These are phyloP conservation scores for Goniozus legneri DNA, from an alignment of 1,140 invertebrate species.

Conservation along the genomic window DNA sequence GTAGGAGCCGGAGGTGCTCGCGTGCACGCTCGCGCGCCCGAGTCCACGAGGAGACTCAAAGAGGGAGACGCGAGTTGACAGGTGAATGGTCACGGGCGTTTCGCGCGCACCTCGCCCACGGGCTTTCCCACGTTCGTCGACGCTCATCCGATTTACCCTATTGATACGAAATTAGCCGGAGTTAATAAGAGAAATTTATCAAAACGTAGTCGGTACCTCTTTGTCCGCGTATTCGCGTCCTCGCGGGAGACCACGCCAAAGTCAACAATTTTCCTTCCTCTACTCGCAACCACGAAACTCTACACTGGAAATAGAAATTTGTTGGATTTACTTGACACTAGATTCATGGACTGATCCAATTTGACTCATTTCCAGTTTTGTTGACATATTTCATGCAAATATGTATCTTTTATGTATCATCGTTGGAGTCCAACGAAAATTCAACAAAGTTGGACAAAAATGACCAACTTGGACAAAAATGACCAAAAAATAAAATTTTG, in stretches of 20 bases:
- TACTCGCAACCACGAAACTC: neutral
- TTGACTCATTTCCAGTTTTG: too few species aligned
- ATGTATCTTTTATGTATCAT: too few species aligned
- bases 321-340: too few species aligned
- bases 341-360: too few species aligned
- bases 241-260: neutral
- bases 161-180: too few species aligned
- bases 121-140: slow-evolving; percentile 35
- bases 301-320: neutral
- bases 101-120: slow-evolving; percentile 17
- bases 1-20: slow-evolving; percentile 43
- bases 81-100: slow-evolving; percentile 46
- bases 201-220: too few species aligned
- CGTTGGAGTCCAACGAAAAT: too few species aligned
- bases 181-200: too few species aligned
- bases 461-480: too few species aligned
- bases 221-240: neutral
- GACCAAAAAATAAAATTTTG: too few species aligned
- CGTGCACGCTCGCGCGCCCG: slow-evolving; percentile 22
- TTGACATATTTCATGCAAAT: too few species aligned
- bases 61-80: slow-evolving; percentile 35
- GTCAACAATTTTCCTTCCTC: neutral
- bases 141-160: neutral
- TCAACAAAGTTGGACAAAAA: too few species aligned
- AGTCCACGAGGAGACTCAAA: slow-evolving; percentile 17